A percentile compares a stretch with the other conserved stretches of the same genome.
These are phyloP conservation scores for Scalopus aquaticus DNA, from an alignment of 2,113 vertebrate species.

Conservation along the genomic window DNA sequence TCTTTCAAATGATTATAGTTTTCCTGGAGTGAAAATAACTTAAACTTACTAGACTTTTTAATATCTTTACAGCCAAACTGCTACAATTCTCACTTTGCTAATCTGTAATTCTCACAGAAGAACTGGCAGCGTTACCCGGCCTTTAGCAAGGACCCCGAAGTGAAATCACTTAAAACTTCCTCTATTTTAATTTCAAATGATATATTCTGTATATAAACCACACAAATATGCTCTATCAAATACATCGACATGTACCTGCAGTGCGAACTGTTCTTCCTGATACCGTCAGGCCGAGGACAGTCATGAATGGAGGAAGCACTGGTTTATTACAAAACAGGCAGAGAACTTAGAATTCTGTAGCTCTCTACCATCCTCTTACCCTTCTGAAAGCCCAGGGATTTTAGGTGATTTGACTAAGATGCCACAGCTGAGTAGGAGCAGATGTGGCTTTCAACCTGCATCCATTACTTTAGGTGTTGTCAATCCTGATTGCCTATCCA, in stretches of 20 bases:
- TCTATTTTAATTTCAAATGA: slow-evolving; percentile 83
- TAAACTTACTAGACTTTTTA: slow-evolving; percentile 84
- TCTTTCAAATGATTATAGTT: slow-evolving; percentile 81
- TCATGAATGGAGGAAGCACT: neutral
- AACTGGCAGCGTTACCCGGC: slow-evolving; percentile 81
- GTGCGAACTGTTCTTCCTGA: slow-evolving; percentile 27
- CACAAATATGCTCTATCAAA: slow-evolving; percentile 50
- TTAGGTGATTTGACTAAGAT: neutral
- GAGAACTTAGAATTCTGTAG: no score
- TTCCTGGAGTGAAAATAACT: slow-evolving; percentile 81
- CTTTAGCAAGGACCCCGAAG: slow-evolving; percentile 82
- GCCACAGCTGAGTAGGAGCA: neutral
- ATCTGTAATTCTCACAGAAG: slow-evolving; percentile 84
- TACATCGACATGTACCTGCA: slow-evolving; percentile 63
- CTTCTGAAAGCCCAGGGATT: neutral
- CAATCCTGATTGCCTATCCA: neutral
- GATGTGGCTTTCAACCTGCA: neutral
- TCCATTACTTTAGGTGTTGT: neutral
- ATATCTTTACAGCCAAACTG: slow-evolving; percentile 83
- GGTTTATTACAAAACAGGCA: neutral
- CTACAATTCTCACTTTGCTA: slow-evolving; percentile 83
- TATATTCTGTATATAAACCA: slow-evolving; percentile 78
- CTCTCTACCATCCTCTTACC: neutral
- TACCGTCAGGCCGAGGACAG: neutral
- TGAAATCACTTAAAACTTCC: slow-evolving; percentile 81